Base-by-base conservation (phyloP, 1,140 invertebrate species). In the Penaeus vannamei region DNA sequence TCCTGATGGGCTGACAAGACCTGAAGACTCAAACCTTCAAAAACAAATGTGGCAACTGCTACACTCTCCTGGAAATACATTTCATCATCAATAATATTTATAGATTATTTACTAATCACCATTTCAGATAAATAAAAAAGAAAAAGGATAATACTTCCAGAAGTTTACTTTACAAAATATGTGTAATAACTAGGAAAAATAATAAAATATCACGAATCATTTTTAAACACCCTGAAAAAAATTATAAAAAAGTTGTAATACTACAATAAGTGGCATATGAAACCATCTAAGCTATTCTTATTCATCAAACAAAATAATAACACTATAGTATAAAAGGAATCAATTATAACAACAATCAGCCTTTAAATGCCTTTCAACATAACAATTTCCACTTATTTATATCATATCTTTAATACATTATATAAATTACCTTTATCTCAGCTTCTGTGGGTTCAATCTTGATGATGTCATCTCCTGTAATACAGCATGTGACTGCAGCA, bases 381-480 rank as follows among this genome's bases (percentile, higher is more conserved):
- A 53, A 53, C 17, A 17, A 53, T 10, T 53, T 53, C 53, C 53
- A 53, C 14, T 42, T 42, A 42, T 7, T 42, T 42, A 7, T 42
- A 42, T 42, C 36, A 42, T 36, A n/a, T 76, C 26, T 32, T 29
- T 14, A 60, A 59, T 77, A 22, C 14, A 17, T 61, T 26, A 19
- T 10, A 77, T 22, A 62, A 81, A 32, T 62, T 53, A 90, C 92
- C 80, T 92, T 91, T 84, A 93, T 92, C 85, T 93, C 90, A 72
- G 91, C 92, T 32, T 62, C 62, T 10, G 92, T 92, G 22, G 93
- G 93, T 88, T 93, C 92, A 61, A 93, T 59, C 76, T 92, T 83
- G 14, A 93, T 90, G 19, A 92, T 91, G 2, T 92, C 93, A n/a
- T 92, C 87, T 17, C 76, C 14, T 23, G 92, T 90, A n/a, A 94